A percentile compares a stretch with the other conserved stretches of the same genome.
phyloP scores from a whole-genome alignment of 2,113 vertebrate genomes.

The Calyptommatus sinebrachiatus region DNA sequence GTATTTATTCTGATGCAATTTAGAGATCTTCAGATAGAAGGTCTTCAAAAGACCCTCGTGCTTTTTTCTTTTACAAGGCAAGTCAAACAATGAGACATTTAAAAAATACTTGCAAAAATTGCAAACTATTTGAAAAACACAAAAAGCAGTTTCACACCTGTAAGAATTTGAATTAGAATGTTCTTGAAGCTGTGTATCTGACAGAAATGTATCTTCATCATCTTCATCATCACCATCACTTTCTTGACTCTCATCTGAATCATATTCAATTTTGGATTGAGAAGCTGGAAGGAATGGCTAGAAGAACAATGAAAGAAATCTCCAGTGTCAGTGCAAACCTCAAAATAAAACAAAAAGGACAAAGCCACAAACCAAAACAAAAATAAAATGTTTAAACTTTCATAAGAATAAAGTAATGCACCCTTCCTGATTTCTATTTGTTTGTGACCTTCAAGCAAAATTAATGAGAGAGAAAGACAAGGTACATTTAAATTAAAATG shows the following conservation, averaged over 20 bases:
- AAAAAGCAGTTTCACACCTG: conserved; percentile 73
- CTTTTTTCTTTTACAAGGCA: background rate
- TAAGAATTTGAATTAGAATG: conserved; percentile 96
- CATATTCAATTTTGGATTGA: conserved; percentile 83
- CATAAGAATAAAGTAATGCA: background rate
- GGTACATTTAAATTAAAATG: no score
- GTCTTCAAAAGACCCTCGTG: background rate
- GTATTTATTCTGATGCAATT: background rate
- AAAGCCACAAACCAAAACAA: background rate
- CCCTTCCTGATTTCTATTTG: no score
- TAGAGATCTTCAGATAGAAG: background rate
- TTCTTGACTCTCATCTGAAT: conserved; percentile 91
- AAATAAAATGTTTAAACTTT: background rate
- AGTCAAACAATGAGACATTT: no score
- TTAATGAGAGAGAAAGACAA: no score
- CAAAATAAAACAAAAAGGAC: background rate
- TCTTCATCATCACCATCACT: conserved; percentile 82
- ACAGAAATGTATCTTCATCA: conserved; percentile 75
- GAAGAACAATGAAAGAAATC: conserved; percentile 33
- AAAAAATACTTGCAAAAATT: background rate
- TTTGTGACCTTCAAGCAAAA: no score
- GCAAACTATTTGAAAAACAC: background rate
- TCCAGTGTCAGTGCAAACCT: no score
- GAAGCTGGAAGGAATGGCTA: conserved; percentile 84
- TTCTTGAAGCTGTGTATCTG: conserved; percentile 79